A percentile compares a stretch with the other conserved stretches of the same genome.
phyloP scores from a whole-genome alignment of 2,888 invertebrate genomes.

The Epirrita christyi region DNA sequence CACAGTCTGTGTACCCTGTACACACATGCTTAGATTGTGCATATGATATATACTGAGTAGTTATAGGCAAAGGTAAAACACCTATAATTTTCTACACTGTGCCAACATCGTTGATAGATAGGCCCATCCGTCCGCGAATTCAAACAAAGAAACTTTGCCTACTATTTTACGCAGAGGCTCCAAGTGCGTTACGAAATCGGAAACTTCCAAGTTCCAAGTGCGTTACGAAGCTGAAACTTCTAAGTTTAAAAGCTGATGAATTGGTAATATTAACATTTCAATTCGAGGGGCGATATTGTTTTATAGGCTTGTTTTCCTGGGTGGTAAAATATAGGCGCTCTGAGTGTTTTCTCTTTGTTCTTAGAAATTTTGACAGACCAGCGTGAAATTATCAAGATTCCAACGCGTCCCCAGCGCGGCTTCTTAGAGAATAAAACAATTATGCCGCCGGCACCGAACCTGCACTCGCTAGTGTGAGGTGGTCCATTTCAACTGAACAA shows the following conservation, averaged over 20 bases:
- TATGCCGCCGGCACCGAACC: too few relatives aligned
- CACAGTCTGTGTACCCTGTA: too few relatives aligned
- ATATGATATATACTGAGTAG: too few relatives aligned
- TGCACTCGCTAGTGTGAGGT: too few relatives aligned
- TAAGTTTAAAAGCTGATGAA: conserved; percentile 29
- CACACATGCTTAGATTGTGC: too few relatives aligned
- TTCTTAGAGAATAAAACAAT: too few relatives aligned
- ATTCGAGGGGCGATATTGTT: conserved; percentile 22
- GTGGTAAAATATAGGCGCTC: too few relatives aligned
- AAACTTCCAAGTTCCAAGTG: conserved; percentile 16
- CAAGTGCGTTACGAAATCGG: conserved; percentile 20
- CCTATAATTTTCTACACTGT: conserved; percentile 6
- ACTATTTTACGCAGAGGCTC: conserved; percentile 26
- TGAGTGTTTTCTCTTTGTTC: not conserved
- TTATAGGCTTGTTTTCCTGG: conserved; percentile 14
- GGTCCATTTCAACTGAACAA: too few relatives aligned
- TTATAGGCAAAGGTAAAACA: too few relatives aligned
- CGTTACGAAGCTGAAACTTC: conserved; percentile 13
- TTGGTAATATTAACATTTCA: conserved; percentile 28
- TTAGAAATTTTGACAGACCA: not conserved
- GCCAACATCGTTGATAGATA: conserved; percentile 56
- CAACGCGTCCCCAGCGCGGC: too few relatives aligned
- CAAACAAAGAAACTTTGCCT: conserved; percentile 53
- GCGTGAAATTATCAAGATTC: too few relatives aligned
- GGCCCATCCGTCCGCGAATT: conserved; percentile 54